Evolutionary conservation across 2,888 invertebrate genomes (phyloP).

Genomic region (Erannis defoliaria): DNA sequence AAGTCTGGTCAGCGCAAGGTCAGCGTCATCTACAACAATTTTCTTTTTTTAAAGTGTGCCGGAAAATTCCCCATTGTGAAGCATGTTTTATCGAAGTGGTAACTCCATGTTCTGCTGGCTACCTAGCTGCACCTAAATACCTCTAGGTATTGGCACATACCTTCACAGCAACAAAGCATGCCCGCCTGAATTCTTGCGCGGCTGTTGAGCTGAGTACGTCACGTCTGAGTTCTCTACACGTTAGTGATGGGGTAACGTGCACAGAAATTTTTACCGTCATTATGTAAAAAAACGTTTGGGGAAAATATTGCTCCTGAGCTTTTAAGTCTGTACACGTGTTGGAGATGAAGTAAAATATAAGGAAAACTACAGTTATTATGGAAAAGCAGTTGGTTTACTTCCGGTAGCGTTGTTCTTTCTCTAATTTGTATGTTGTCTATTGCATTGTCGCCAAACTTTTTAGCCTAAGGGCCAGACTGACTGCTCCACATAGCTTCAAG

Average conservation of each 20-base stretch:
- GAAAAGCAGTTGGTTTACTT: too few species aligned
- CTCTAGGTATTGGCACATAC: slow-evolving; percentile 1
- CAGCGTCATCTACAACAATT: too few species aligned
- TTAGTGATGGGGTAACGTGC: slow-evolving; percentile 16
- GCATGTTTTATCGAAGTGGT: too few species aligned
- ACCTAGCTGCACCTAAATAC: neutral
- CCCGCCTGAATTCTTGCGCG: slow-evolving; percentile 13
- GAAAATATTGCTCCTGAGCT: neutral
- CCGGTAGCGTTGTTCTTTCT: too few species aligned
- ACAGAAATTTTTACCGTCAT: neutral
- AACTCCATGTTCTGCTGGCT: neutral
- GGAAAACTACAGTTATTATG: neutral
- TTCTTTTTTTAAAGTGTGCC: too few species aligned
- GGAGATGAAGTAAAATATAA: neutral
- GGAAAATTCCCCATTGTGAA: too few species aligned
- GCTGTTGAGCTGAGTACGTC: slow-evolving; percentile 19
- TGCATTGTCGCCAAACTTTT: too few species aligned
- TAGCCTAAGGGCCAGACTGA: too few species aligned
- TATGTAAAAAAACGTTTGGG: neutral
- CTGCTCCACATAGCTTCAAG: too few species aligned
- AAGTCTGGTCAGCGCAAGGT: too few species aligned
- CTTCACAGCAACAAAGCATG: slow-evolving; percentile 2
- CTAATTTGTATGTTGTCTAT: too few species aligned
- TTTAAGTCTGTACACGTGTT: neutral
- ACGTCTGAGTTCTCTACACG: slow-evolving; percentile 23